Conservation (phyloP, 35 echinoderm and acorn worm species). For the Heliocidaris erythrogramma region DNA sequence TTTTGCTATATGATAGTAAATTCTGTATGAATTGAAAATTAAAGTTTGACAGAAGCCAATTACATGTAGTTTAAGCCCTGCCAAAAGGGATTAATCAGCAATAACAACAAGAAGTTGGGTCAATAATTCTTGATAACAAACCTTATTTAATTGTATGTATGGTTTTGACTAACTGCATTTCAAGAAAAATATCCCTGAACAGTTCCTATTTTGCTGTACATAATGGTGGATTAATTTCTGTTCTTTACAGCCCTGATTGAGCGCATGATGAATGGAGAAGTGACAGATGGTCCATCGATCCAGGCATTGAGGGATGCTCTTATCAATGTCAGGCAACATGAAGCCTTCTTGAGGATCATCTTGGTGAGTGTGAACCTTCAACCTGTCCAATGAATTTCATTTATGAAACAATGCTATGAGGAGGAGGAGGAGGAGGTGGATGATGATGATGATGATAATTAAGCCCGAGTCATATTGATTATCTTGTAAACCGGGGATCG, state of each 20-base stretch:
- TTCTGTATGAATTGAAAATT: too few relatives aligned
- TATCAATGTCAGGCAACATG: conserved; percentile 95
- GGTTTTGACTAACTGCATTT: too few relatives aligned
- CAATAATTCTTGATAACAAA: too few relatives aligned
- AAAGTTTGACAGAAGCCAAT: too few relatives aligned
- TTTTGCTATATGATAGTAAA: too few relatives aligned
- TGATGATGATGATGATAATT: too few relatives aligned
- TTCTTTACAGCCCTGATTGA: conserved; percentile 80
- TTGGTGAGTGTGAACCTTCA: conserved; percentile 64
- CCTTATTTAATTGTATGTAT: background rate
- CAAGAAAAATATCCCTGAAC: background rate
- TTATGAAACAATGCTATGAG: background rate
- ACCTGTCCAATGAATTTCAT: background rate
- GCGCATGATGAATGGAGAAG: conserved; percentile 73
- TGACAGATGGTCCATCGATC: conserved; percentile 71
- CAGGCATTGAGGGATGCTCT: conserved; percentile 86
- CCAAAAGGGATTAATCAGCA: background rate
- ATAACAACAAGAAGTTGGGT: background rate
- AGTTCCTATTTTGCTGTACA: background rate
- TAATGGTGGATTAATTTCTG: background rate
- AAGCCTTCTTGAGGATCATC: conserved; percentile 93
- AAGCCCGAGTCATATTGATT: too few relatives aligned
- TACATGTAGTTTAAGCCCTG: too few relatives aligned
- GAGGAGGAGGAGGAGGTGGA: too few relatives aligned
- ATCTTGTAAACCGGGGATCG: too few relatives aligned